Evolutionary conservation across 1,140 invertebrate genomes (phyloP).

Genomic region (Cotesia glomerata): DNA sequence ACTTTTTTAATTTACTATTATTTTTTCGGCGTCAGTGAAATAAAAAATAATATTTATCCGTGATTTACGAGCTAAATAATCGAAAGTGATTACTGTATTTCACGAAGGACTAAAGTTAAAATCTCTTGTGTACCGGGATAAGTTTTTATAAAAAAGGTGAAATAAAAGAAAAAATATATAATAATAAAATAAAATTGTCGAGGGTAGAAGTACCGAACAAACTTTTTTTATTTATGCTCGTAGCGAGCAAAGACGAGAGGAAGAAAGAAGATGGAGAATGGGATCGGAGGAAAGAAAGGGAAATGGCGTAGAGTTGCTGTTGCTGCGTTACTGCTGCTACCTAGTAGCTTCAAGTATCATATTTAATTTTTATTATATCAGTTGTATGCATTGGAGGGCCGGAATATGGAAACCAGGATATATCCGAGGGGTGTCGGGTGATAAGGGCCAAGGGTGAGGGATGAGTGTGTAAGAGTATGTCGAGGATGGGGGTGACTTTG

Average conservation of each 20-base stretch:
- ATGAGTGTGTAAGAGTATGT: constrained; percentile 15
- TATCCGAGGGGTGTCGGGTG: neutral
- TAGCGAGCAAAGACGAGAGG: constrained; percentile 9
- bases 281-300: too few relatives aligned
- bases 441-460: constrained; percentile 28
- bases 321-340: neutral
- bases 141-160: too few relatives aligned
- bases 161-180: neutral
- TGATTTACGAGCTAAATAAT: too few relatives aligned
- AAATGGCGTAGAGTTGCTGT: too few relatives aligned
- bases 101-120: too few relatives aligned
- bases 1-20: too few relatives aligned
- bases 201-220: constrained; percentile 8
- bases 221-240: constrained; percentile 28
- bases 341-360: constrained; percentile 48
- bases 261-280: constrained; percentile 8
- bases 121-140: too few relatives aligned
- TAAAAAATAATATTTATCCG: too few relatives aligned
- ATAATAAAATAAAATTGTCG: constrained; percentile 15
- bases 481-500: constrained; percentile 2
- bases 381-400: constrained; percentile 43
- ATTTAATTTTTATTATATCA: constrained; percentile 65
- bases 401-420: neutral
- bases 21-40: too few relatives aligned
- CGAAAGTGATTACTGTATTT: neutral